These are phyloP conservation scores for Etheostoma perlongum DNA, from an alignment of 2,797 vertebrate species.

Conservation along the genomic window DNA sequence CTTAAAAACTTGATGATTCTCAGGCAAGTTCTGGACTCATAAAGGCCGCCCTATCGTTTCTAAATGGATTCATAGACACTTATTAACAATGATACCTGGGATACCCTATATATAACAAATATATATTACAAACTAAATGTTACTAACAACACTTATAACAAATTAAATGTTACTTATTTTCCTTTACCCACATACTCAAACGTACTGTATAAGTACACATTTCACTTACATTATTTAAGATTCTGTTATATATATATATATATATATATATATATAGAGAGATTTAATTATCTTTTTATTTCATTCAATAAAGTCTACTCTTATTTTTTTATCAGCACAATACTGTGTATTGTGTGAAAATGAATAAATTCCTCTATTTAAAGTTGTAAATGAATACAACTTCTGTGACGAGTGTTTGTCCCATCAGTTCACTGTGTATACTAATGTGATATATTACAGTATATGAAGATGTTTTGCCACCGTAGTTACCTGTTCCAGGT, in stretches of 20 bases:
- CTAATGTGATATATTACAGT: neutral
- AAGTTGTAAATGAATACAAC: neutral
- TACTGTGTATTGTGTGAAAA: neutral
- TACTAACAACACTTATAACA: no score
- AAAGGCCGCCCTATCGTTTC: neutral
- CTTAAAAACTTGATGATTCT: neutral
- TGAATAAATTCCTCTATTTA: no score
- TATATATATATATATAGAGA: no score
- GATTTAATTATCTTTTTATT: no score
- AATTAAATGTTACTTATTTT: no score
- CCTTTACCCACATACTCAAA: no score
- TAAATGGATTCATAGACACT: neutral
- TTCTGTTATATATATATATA: no score
- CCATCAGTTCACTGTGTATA: neutral
- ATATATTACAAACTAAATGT: no score
- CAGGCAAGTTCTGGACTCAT: neutral
- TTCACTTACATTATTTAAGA: no score
- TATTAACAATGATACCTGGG: neutral
- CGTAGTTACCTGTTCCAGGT: constrained; percentile 94
- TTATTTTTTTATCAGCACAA: no score
- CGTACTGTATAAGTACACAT: no score
- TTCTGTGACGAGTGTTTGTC: neutral
- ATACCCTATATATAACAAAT: neutral
- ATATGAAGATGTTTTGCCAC: neutral
- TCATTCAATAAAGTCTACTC: neutral